Evolutionary conservation across 2,888 invertebrate species (phyloP).

Genomic region (Zaprionus lineosus): DNA sequence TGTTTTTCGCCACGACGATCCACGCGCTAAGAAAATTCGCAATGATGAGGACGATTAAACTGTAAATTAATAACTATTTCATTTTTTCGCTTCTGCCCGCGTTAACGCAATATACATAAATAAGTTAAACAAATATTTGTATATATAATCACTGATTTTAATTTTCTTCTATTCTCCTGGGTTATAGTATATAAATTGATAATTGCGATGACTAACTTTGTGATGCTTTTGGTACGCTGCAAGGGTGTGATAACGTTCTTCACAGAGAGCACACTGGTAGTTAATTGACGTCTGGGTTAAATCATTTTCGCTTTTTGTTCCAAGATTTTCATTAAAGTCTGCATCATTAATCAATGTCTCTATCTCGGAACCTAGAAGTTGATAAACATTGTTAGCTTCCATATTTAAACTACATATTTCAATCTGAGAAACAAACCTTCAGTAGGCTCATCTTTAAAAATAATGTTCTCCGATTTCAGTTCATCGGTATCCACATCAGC

Average conservation of each 20-base stretch:
- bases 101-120: constrained; percentile 44
- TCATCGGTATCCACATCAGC: background rate
- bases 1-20: constrained; percentile 88
- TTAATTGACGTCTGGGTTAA: background rate
- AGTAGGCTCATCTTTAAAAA: constrained; percentile 24
- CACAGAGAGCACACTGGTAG: constrained; percentile 40
- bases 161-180: constrained; percentile 16
- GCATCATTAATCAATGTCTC: constrained; percentile 6
- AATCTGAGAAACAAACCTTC: constrained; percentile 21
- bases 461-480: background rate
- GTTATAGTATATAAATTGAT: constrained; percentile 12
- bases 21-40: constrained; percentile 84
- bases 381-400: too few relatives aligned
- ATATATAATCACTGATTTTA: background rate
- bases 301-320: background rate
- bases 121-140: constrained; percentile 50
- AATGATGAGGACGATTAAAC: constrained; percentile 82
- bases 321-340: background rate
- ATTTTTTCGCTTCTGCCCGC: constrained; percentile 20
- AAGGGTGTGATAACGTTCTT: constrained; percentile 36
- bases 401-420: too few relatives aligned
- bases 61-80: constrained; percentile 19
- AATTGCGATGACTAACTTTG: constrained; percentile 35
- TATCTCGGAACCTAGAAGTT: constrained; percentile 18
- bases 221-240: constrained; percentile 47